These are phyloP conservation scores for Sarcophilus harrisii DNA, from an alignment of 2,797 vertebrate genomes.

Conservation along the genomic window DNA sequence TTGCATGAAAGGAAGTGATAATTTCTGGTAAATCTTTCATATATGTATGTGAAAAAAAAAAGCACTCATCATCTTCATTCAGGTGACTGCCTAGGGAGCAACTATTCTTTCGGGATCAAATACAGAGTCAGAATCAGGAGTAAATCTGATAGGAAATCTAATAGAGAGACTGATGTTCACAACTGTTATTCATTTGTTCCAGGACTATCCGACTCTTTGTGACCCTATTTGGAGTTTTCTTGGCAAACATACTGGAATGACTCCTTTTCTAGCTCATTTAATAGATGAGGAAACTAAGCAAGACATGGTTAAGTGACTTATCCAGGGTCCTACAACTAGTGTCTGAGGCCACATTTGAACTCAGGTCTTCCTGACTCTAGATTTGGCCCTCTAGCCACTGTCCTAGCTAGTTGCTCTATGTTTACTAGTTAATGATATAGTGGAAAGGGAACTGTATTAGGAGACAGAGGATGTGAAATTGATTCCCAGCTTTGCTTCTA, in stretches of 20 bases:
- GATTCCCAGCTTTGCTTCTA: not conserved
- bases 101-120: not conserved
- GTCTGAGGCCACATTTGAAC: not conserved
- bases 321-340: not conserved
- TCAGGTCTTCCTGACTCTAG: not conserved
- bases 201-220: not conserved
- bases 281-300: not conserved
- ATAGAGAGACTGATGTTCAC: not conserved
- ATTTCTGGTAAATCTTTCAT: constrained; percentile 35
- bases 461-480: not conserved
- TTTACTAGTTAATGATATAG: not conserved
- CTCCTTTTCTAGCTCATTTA: not conserved
- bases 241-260: not conserved
- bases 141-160: constrained; percentile 6
- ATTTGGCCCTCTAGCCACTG: not conserved
- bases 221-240: not conserved
- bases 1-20: not conserved
- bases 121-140: constrained; percentile 6
- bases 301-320: not conserved
- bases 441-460: not conserved
- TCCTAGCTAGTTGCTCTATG: not conserved
- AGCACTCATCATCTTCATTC: not conserved
- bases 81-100: not conserved
- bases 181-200: not conserved
- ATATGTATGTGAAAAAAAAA: constrained; percentile 2